A percentile compares a stretch with the other conserved stretches of the same genome.
phyloP scores from a whole-genome alignment of 2,888 invertebrate species.

The Fissipunctia ypsillon region DNA sequence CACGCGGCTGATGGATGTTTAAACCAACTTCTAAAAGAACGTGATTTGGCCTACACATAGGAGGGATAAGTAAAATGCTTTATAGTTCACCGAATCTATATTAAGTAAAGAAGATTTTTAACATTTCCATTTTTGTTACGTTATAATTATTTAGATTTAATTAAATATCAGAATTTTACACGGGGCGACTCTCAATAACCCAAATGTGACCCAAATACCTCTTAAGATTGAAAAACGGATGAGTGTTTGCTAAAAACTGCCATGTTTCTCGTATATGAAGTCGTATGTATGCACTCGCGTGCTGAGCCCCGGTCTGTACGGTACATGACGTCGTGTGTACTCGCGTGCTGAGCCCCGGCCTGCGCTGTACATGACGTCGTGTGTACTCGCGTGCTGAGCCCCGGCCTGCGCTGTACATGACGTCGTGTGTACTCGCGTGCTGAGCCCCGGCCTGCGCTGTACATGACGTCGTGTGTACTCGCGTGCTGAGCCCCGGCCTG shows the following conservation, averaged over 20 bases:
- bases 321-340: too few relatives aligned
- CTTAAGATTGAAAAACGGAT: background rate
- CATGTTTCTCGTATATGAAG: background rate
- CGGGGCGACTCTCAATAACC: background rate
- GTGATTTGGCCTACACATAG: slow-evolving; percentile 8
- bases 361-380: too few relatives aligned
- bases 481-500: too few relatives aligned
- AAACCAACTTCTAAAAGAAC: slow-evolving; percentile 20
- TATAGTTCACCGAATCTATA: background rate
- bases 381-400: too few relatives aligned
- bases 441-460: too few relatives aligned
- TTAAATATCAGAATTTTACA: background rate
- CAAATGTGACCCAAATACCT: background rate
- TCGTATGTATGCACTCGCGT: too few relatives aligned
- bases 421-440: too few relatives aligned
- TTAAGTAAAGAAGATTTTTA: background rate
- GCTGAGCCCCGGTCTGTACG: too few relatives aligned
- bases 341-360: too few relatives aligned
- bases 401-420: too few relatives aligned
- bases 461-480: too few relatives aligned
- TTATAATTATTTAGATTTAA: background rate
- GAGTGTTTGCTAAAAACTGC: background rate
- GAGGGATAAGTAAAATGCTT: background rate
- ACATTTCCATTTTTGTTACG: background rate
- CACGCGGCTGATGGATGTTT: background rate